These are phyloP conservation scores for Marcusenius ussheri DNA, from an alignment of 2,113 vertebrate genomes.

Conservation along the genomic window DNA sequence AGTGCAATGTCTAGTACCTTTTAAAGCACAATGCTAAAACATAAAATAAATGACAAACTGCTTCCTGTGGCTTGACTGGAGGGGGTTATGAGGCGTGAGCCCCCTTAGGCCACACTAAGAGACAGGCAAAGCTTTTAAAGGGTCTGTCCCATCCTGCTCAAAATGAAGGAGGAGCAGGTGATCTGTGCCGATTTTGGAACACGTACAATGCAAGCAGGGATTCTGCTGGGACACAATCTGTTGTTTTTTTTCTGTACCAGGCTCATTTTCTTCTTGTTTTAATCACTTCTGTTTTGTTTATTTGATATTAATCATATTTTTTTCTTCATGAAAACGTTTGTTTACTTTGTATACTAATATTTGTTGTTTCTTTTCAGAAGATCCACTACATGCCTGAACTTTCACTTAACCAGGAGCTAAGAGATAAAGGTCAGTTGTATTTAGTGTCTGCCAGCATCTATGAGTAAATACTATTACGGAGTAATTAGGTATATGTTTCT, in stretches of 20 bases:
- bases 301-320: not conserved
- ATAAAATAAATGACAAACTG: not conserved
- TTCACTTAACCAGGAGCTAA: not conserved
- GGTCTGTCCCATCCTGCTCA: not conserved
- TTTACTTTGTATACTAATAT: not conserved
- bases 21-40: not conserved
- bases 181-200: not conserved
- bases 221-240: not conserved
- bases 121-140: not conserved
- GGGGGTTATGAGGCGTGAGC: not conserved
- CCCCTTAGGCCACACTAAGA: not conserved
- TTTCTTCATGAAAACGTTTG: not conserved
- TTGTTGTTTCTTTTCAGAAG: not conserved
- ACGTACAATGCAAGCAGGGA: not conserved
- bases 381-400: not conserved
- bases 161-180: not conserved
- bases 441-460: not conserved
- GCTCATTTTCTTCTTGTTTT: not conserved
- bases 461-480: not conserved
- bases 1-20: not conserved
- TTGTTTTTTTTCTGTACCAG: not conserved
- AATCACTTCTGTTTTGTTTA: not conserved
- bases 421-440: not conserved
- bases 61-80: not conserved
- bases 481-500: slow-evolving; percentile 1